Base-by-base conservation (phyloP, 2,797 vertebrate species). In the Enteromius radiatus region DNA sequence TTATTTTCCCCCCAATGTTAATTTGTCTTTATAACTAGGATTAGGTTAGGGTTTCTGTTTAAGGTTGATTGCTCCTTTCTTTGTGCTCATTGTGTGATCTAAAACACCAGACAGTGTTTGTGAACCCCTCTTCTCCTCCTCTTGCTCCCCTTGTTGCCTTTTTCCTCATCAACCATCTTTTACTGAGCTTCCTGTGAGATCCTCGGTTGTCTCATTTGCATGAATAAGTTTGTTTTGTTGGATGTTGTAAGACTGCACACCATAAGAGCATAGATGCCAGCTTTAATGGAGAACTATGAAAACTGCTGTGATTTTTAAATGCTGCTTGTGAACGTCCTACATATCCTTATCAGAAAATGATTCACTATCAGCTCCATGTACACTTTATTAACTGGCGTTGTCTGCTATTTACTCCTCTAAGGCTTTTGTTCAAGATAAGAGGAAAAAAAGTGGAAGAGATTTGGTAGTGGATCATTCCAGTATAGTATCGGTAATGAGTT, bases 31-130 rank as follows among this genome's bases (percentile, higher is more conserved):
- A 6, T 78, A 17, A 79, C 19, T 19, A 80, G 33, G 49, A 47
- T 43, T 80, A 23, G 38, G 38, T 63, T 28, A 15, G 69, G 31
- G 10, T 56, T 70, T 75, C 52, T 26, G 28, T 64, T 59, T 43
- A 69, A 75, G 47, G 69, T 26, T 61, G 61, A 52, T 71, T 38
- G 19, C 49, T 36, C 17, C 45, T 76, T 43, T 61, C 14, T 23
- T n/a, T 68, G 69, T 64, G 33, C 26, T 73, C 59, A 36, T 76
- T 68, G 17, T 78, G 81, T 61, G 38, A 31, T 76, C 19, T 78
- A 47, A 70, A 59, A 33, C 70, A 78, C 67, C 59, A 84, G 61
- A 45, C 23, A 43, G 45, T 74, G 56, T 63, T 64, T 64, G 69
- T 56, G 38, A 68, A 68, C 59, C 26, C 12, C 69, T 67, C 78